These are phyloP conservation scores for Ariolimax columbianus DNA, from an alignment of 2,888 invertebrate genomes.

Conservation along the genomic window DNA sequence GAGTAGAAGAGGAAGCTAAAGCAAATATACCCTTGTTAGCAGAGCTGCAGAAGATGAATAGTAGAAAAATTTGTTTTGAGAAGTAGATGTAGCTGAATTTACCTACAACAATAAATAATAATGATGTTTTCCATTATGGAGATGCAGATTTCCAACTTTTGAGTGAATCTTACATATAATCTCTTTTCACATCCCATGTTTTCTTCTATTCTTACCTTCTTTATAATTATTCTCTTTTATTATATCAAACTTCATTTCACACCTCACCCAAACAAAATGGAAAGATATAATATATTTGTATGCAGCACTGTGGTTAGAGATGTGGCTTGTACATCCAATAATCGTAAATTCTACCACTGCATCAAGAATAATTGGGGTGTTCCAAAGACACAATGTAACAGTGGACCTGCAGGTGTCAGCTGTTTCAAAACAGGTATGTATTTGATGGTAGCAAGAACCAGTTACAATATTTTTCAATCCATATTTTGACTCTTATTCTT, in stretches of 20 bases:
- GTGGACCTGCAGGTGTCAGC: slow-evolving; percentile 61
- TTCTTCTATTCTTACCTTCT: neutral
- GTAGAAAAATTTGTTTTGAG: too few species aligned
- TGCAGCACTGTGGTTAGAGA: neutral
- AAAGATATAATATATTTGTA: neutral
- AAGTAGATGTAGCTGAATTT: too few species aligned
- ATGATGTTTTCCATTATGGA: too few species aligned
- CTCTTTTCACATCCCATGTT: neutral
- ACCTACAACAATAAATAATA: too few species aligned
- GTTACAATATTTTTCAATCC: too few species aligned
- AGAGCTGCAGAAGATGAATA: too few species aligned
- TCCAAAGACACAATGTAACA: slow-evolving; percentile 52
- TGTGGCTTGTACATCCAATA: neutral
- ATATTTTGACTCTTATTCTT: too few species aligned
- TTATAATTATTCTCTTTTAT: neutral
- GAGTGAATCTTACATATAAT: too few species aligned
- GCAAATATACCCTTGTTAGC: too few species aligned
- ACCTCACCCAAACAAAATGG: neutral
- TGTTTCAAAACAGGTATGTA: slow-evolving; percentile 46
- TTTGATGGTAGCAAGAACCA: neutral
- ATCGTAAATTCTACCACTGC: slow-evolving; percentile 63
- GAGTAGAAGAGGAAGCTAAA: too few species aligned
- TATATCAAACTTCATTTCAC: neutral
- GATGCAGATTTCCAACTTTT: too few species aligned
- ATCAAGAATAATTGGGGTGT: slow-evolving; percentile 55